phyloP scores from a whole-genome alignment of 2,888 invertebrate genomes.

The Plutella xylostella region DNA sequence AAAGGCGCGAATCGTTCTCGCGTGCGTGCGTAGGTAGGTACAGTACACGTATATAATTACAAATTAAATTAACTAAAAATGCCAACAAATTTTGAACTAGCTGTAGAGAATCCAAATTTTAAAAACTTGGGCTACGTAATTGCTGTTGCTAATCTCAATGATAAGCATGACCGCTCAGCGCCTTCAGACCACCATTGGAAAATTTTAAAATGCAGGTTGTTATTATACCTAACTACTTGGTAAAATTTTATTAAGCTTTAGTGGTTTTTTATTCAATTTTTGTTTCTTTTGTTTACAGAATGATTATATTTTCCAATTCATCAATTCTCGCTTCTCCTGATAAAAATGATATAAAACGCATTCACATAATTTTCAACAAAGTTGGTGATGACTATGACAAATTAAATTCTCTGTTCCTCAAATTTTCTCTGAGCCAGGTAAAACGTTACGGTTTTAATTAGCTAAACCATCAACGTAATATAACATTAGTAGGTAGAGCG shows the following conservation, averaged over 20 bases:
- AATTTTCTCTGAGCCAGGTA: slow-evolving; percentile 49
- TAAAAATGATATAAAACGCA: slow-evolving; percentile 41
- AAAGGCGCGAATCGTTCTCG: too few relatives aligned
- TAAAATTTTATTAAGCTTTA: neutral
- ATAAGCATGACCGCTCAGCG: slow-evolving; percentile 57
- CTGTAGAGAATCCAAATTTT: slow-evolving; percentile 51
- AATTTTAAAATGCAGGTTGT: slow-evolving; percentile 55
- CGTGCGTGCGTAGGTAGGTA: too few relatives aligned
- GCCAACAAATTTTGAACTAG: slow-evolving; percentile 25
- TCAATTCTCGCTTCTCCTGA: slow-evolving; percentile 53
- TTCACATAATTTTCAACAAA: slow-evolving; percentile 51
- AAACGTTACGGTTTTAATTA: too few relatives aligned
- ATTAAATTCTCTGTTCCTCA: slow-evolving; percentile 42
- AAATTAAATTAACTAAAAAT: too few relatives aligned
- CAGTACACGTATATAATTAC: too few relatives aligned
- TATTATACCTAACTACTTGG: neutral
- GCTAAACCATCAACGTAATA: too few relatives aligned
- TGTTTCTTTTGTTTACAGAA: slow-evolving; percentile 27
- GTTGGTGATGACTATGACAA: slow-evolving; percentile 45
- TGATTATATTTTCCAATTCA: slow-evolving; percentile 57
- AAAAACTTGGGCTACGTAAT: slow-evolving; percentile 38
- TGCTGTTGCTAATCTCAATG: slow-evolving; percentile 43
- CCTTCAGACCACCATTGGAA: slow-evolving; percentile 62
- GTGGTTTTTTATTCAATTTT: too few relatives aligned
- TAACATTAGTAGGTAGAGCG: neutral